These are phyloP conservation scores for Danio albolineatus DNA, from an alignment of 2,797 vertebrate genomes.

Conservation along the genomic window DNA sequence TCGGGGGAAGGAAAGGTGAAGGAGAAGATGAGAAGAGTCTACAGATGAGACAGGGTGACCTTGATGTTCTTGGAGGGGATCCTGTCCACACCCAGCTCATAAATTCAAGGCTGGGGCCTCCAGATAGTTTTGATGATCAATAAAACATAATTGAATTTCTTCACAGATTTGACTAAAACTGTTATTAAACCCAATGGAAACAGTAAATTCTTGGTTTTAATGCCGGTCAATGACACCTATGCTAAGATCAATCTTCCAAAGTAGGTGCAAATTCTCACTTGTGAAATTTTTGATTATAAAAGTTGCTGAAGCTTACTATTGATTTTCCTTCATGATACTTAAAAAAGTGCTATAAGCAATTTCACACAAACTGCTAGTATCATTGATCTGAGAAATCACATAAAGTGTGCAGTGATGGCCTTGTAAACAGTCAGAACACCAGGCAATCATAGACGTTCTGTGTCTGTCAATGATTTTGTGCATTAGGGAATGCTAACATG, in stretches of 20 bases:
- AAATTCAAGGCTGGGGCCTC: slow-evolving; percentile 55
- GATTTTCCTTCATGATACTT: slow-evolving; percentile 40
- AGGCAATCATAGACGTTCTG: background rate
- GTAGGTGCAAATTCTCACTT: background rate
- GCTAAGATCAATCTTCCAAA: slow-evolving; percentile 57
- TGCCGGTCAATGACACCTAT: slow-evolving; percentile 41
- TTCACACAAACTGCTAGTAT: background rate
- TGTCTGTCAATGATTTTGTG: background rate
- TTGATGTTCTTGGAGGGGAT: slow-evolving; percentile 58
- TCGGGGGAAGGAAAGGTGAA: slow-evolving; percentile 12
- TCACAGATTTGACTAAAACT: slow-evolving; percentile 60
- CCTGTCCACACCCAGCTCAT: slow-evolving; percentile 43
- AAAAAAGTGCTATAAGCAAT: slow-evolving; percentile 51
- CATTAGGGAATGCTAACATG: background rate
- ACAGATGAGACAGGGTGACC: slow-evolving; percentile 37
- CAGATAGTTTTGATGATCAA: slow-evolving; percentile 64
- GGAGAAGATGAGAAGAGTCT: slow-evolving; percentile 25
- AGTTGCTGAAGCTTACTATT: slow-evolving; percentile 22
- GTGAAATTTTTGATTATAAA: slow-evolving; percentile 33
- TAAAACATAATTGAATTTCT: slow-evolving; percentile 68
- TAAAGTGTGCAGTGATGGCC: background rate
- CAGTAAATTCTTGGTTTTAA: slow-evolving; percentile 54
- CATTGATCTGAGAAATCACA: slow-evolving; percentile 2
- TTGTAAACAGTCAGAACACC: background rate
- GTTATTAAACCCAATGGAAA: slow-evolving; percentile 60